Percentiles rank a stretch among this genome's conserved stretches.
phyloP scores from a whole-genome alignment of 2,888 invertebrate genomes.

The Julus scanicus region DNA sequence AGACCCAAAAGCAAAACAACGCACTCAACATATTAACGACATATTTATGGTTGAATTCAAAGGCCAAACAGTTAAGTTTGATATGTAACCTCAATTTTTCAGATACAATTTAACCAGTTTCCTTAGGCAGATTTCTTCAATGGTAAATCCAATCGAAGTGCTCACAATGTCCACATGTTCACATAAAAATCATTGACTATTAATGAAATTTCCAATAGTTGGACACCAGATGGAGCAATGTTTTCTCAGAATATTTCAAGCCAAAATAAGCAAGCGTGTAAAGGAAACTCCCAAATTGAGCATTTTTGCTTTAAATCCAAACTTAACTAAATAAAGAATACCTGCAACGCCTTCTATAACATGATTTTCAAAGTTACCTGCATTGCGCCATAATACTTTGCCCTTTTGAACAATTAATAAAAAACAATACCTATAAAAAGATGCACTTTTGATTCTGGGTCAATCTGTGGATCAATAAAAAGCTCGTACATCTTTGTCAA shows the following conservation, averaged over 20 bases:
- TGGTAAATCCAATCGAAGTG: not conserved
- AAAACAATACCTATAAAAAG: not conserved
- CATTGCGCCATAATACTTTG: not conserved
- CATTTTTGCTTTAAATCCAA: too few species aligned
- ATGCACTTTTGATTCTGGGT: constrained; percentile 26
- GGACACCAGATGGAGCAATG: too few species aligned
- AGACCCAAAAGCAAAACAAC: not conserved
- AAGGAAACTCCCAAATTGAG: too few species aligned
- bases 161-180: too few species aligned
- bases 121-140: not conserved
- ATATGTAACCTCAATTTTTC: not conserved
- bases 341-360: not conserved
- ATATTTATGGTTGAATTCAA: not conserved
- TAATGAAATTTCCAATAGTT: too few species aligned
- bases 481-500: not conserved
- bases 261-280: too few species aligned
- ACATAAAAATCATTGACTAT: too few species aligned
- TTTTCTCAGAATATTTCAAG: too few species aligned
- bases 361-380: not conserved
- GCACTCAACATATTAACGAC: not conserved
- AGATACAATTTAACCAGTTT: not conserved
- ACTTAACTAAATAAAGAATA: not conserved
- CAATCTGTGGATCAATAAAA: not conserved
- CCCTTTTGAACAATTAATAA: not conserved
- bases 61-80: not conserved